These are phyloP conservation scores for Drosophila anceps DNA, from an alignment of 2,888 invertebrate species.

Conservation along the genomic window DNA sequence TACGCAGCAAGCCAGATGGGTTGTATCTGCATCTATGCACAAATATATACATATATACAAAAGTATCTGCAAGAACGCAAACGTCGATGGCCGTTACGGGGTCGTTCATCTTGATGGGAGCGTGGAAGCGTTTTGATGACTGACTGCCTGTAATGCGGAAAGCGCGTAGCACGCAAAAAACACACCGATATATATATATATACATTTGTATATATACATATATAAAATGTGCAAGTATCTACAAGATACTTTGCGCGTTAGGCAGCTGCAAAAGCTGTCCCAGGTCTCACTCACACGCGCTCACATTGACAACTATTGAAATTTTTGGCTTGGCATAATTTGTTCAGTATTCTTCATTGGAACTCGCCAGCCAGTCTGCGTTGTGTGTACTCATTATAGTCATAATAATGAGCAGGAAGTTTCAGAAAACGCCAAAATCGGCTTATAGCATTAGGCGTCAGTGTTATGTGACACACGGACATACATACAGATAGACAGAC, in stretches of 20 bases:
- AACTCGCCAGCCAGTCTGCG: conserved; percentile 19
- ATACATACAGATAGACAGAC: conserved; percentile 9
- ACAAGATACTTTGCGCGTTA: conserved; percentile 37
- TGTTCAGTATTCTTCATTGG: conserved; percentile 23
- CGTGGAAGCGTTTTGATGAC: conserved; percentile 49
- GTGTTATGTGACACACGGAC: conserved; percentile 41
- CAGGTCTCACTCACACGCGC: conserved; percentile 17
- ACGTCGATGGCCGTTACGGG: conserved; percentile 55
- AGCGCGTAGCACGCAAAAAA: conserved; percentile 45
- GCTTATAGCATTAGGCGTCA: conserved; percentile 69
- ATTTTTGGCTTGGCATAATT: conserved; percentile 46
- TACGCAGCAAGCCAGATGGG: conserved; percentile 36
- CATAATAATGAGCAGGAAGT: conserved; percentile 77
- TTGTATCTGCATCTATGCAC: conserved; percentile 42
- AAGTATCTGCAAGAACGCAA: conserved; percentile 54
- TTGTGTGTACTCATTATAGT: conserved; percentile 33
- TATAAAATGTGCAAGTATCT: conserved; percentile 37
- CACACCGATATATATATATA: background rate
- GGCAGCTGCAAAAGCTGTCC: conserved; percentile 29
- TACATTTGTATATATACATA: background rate
- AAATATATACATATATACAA: background rate
- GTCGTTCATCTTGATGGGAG: conserved; percentile 71
- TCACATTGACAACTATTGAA: conserved; percentile 25
- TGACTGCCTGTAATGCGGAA: conserved; percentile 51
- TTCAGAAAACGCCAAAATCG: conserved; percentile 64